Evolutionary conservation across 2,888 invertebrate genomes (phyloP).

Genomic region (Polydrusus tereticollis): DNA sequence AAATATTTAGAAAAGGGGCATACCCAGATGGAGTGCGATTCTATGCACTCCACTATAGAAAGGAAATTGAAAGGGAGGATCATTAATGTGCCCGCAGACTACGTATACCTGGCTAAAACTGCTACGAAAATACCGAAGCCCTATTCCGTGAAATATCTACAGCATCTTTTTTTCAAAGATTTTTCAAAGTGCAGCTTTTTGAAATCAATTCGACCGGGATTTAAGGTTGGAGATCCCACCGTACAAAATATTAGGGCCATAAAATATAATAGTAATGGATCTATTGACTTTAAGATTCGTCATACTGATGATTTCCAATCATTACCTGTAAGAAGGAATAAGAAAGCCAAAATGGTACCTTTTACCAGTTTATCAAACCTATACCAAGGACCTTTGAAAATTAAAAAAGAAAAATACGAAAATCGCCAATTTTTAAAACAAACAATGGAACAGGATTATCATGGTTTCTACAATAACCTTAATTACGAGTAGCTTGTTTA

Average conservation of each 20-base stretch:
- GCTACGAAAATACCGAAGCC: conserved; percentile 30
- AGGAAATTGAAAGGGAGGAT: conserved; percentile 26
- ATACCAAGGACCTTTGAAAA: conserved; percentile 18
- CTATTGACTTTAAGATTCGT: conserved; percentile 22
- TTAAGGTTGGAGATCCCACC: conserved; percentile 23
- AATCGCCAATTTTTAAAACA: conserved; percentile 19
- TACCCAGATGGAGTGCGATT: conserved; percentile 47
- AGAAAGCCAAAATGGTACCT: background rate
- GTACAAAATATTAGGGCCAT: conserved; percentile 29
- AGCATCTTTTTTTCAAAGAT: conserved; percentile 28
- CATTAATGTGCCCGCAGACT: conserved; percentile 40
- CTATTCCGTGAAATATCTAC: conserved; percentile 20
- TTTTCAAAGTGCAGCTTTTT: conserved; percentile 19
- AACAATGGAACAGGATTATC: conserved; percentile 24
- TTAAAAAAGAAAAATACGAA: conserved; percentile 22
- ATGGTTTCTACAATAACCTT: conserved; percentile 21
- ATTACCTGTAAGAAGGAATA: conserved; percentile 13
- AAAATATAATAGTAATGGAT: conserved; percentile 16
- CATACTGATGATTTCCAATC: conserved; percentile 26
- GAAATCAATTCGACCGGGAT: conserved; percentile 29
- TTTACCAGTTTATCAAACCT: conserved; percentile 13
- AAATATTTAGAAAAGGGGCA: conserved; percentile 44
- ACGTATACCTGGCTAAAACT: conserved; percentile 18
- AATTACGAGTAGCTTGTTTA: conserved; percentile 1
- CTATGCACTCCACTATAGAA: conserved; percentile 43